These are phyloP conservation scores for Calypte anna DNA, from an alignment of 2,113 vertebrate genomes.

Conservation along the genomic window DNA sequence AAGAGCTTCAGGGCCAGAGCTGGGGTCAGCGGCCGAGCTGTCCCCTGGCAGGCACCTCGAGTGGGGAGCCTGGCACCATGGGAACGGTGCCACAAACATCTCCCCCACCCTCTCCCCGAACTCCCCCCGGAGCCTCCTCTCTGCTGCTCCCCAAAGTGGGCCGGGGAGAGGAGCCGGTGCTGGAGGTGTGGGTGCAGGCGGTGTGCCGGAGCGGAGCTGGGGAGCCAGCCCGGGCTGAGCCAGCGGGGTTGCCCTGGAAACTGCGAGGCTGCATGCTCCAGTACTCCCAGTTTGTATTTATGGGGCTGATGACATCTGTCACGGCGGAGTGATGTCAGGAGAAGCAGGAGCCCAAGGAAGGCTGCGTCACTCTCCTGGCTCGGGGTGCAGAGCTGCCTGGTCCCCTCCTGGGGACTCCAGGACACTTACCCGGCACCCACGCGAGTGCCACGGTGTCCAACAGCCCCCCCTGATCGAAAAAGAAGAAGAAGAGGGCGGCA, in stretches of 20 bases:
- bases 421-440: neutral
- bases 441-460: fast-evolving
- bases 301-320: neutral
- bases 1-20: neutral
- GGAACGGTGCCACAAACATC: neutral
- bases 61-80: too few relatives aligned
- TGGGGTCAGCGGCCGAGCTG: neutral
- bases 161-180: neutral
- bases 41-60: too few relatives aligned
- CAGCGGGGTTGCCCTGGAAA: slow-evolving; percentile 53
- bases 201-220: neutral
- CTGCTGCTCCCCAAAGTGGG: neutral
- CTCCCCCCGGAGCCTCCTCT: neutral
- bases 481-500: fast-evolving
- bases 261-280: neutral
- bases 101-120: neutral
- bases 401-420: neutral
- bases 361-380: neutral
- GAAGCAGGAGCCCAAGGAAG: neutral
- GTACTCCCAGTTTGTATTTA: neutral
- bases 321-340: neutral
- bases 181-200: neutral
- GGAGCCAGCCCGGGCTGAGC: neutral
- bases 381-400: neutral
- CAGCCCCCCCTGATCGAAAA: neutral